These are phyloP conservation scores for Heterodera filipjevi DNA, from an alignment of 2,888 invertebrate species.

Conservation along the genomic window DNA sequence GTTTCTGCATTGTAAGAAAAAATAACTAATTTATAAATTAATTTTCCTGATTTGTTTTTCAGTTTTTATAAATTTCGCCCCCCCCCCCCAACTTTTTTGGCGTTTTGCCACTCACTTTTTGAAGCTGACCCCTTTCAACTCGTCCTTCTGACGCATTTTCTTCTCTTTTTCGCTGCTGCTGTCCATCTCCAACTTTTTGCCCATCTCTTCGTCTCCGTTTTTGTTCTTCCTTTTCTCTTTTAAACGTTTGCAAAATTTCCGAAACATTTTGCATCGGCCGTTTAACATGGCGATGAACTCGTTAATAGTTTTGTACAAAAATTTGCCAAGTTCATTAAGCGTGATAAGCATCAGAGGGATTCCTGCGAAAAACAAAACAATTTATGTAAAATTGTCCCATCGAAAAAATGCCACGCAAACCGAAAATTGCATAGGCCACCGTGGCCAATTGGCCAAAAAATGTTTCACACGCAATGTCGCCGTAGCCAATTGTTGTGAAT, in stretches of 20 bases:
- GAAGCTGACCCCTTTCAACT: constrained; percentile 15
- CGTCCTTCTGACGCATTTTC: not conserved
- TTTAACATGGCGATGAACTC: constrained; percentile 42
- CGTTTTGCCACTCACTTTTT: not conserved
- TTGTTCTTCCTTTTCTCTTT: constrained; percentile 15
- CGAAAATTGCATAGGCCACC: constrained; percentile 82
- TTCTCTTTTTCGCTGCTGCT: not conserved
- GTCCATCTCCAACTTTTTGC: not conserved
- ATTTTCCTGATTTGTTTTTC: too few relatives aligned
- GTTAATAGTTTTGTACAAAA: constrained; percentile 60
- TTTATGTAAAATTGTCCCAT: not conserved
- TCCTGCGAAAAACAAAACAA: constrained; percentile 69
- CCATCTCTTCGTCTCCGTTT: not conserved
- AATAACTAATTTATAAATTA: not conserved
- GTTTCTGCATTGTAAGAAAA: not conserved
- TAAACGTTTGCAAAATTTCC: constrained; percentile 12
- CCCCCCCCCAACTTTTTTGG: not conserved
- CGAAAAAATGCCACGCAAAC: not conserved
- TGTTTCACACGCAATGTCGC: constrained; percentile 89
- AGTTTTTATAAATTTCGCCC: not conserved
- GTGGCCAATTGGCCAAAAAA: constrained; percentile 79
- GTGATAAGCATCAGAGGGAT: constrained; percentile 93
- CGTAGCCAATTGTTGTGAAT: constrained; percentile 74
- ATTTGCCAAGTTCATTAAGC: constrained; percentile 81
- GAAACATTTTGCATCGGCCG: constrained; percentile 17